A percentile compares a stretch with the other conserved stretches of the same genome.
phyloP scores from a whole-genome alignment of 2,113 vertebrate species.

The Neomonachus schauinslandi region DNA sequence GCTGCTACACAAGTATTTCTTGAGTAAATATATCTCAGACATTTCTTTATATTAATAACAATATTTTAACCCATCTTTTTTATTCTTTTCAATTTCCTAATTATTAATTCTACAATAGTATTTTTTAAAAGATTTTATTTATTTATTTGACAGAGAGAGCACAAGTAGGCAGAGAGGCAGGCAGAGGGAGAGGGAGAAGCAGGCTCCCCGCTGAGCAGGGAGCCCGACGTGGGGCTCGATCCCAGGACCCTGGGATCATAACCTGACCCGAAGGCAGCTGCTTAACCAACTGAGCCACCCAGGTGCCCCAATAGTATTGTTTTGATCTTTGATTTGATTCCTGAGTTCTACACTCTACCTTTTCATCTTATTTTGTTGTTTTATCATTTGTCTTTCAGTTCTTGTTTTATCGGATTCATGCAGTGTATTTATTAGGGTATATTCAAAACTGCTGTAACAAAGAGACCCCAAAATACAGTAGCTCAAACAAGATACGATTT shows the following conservation, averaged over 20 bases:
- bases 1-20: background rate
- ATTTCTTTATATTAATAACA: background rate
- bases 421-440: background rate
- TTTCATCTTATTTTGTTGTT: background rate
- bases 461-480: background rate
- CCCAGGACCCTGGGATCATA: no score
- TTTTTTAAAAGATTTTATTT: background rate
- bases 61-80: background rate
- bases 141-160: no score
- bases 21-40: background rate
- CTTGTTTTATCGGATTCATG: background rate
- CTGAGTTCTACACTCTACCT: background rate
- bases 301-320: background rate
- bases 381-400: background rate
- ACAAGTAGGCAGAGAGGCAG: no score
- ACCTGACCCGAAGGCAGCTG: no score
- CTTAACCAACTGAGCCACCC: no score
- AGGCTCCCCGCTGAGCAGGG: no score
- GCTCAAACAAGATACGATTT: background rate
- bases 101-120: background rate
- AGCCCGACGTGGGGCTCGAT: no score
- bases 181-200: no score
- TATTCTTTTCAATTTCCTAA: background rate
- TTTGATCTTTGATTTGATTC: background rate
- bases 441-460: background rate